Evolutionary conservation across 2,113 vertebrate species (phyloP).

Genomic region (Crotalus horridus): DNA sequence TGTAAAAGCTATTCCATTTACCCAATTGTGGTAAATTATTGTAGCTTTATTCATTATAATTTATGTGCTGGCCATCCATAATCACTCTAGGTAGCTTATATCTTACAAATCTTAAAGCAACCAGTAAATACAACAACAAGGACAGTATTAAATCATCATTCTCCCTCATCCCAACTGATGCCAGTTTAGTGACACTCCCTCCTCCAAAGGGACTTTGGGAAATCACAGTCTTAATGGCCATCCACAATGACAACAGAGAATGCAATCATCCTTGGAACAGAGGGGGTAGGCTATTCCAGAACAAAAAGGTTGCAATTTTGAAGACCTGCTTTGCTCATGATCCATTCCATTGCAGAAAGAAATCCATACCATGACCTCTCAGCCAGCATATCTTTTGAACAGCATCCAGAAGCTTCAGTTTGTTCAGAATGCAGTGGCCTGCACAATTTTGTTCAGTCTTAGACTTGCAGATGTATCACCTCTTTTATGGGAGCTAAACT

Average conservation of each 20-base stretch:
- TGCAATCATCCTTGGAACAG: background rate
- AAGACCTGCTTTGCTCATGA: background rate
- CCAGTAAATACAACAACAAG: background rate
- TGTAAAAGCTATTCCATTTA: background rate
- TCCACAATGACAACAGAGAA: background rate
- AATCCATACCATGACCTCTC: background rate
- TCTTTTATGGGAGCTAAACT: background rate
- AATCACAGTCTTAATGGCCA: background rate
- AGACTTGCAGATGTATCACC: background rate
- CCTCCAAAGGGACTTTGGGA: background rate
- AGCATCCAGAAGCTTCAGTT: background rate
- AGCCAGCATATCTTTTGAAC: background rate
- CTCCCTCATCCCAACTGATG: background rate
- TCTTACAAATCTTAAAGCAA: background rate
- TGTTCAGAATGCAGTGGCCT: background rate
- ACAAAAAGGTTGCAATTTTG: background rate
- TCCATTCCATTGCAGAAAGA: background rate
- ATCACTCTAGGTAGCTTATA: background rate
- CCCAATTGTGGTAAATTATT: background rate
- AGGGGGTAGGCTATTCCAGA: background rate
- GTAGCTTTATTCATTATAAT: background rate
- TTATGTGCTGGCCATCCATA: background rate
- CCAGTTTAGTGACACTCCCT: background rate
- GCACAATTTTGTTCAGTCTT: background rate
- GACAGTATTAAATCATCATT: background rate